Evolutionary conservation across 2,113 vertebrate species (phyloP).

Genomic region (Periophthalmus modestus): DNA sequence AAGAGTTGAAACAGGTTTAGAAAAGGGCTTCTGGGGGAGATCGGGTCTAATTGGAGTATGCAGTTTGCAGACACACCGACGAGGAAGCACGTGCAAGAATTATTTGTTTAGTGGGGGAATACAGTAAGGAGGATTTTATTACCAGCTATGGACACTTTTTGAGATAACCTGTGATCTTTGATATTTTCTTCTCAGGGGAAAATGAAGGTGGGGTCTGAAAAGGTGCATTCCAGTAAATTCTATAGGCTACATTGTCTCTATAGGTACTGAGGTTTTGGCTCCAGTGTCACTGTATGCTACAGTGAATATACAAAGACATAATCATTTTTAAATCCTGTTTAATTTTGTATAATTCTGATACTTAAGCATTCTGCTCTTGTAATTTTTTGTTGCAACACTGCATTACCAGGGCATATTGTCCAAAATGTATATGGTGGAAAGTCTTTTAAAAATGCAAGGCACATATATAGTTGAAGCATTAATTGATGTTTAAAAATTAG

Average conservation of each 20-base stretch:
- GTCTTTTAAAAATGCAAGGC: no score
- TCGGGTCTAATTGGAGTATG: conserved; percentile 27
- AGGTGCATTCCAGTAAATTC: neutral
- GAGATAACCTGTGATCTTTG: conserved; percentile 14
- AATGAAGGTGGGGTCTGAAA: conserved; percentile 21
- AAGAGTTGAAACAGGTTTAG: conserved; percentile 59
- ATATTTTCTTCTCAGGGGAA: conserved; percentile 28
- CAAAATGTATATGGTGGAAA: no score
- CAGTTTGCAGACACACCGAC: conserved; percentile 27
- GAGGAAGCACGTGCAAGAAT: conserved; percentile 13
- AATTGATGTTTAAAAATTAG: neutral
- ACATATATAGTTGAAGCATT: no score
- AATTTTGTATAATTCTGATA: no score
- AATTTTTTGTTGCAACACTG: no score
- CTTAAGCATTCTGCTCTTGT: no score
- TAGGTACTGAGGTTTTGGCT: neutral
- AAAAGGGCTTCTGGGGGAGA: conserved; percentile 54
- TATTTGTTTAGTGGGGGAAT: neutral
- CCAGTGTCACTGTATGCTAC: neutral
- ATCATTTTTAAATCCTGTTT: neutral
- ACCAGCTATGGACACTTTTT: neutral
- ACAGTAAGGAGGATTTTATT: neutral
- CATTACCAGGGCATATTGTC: no score
- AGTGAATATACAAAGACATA: neutral
- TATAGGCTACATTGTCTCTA: neutral